Evolutionary conservation across 2,888 invertebrate species (phyloP), one percentile per base, ranked within the genome.

Genomic region (Plagiodera versicolora): DNA sequence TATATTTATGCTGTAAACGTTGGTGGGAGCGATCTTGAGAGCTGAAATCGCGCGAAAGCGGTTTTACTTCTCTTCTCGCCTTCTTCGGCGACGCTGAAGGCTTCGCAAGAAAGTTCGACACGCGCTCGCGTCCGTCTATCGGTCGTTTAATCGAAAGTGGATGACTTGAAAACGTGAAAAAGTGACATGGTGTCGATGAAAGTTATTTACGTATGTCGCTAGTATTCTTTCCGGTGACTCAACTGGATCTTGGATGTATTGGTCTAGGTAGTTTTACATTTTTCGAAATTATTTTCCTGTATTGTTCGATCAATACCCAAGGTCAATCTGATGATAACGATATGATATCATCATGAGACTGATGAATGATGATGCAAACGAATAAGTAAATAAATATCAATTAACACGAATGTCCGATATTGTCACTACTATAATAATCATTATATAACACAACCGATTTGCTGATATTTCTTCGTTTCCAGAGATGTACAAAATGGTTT

Each of bases 31-130:
- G 53, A 60, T 44, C 62, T 65, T 63, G 67, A 67, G 67, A 67
- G 65, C 59, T 59, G 62, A 62, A 35, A 57, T 47, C 58, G 51
- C 56, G 59, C 56, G 67, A 67, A 67, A 67, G 67, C 62, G 65
- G 67, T 64, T 60, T 65, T 58, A 61, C 53, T 58, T 58, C 58
- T 61, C 58, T 5, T 55, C 50, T 51, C 45, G 52, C 58, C 63
- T 58, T 58, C 57, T 58, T 52, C 47, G 46, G 58, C 47, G 9
- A 19, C 55, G 46, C 53, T 53, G 17, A 24, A 16, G 20, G 14
- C 16, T 53, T 28, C 6, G 16, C 24, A 24, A 32, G 53, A 53
- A 44, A 53, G 20, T 53, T 20, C 1, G 44, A 20, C 50, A 17
- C 45, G 53, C 53, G 52, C 16, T 52, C 39, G 28, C 24, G 28